Evolutionary conservation across 2,888 invertebrate genomes (phyloP).

Genomic region (Mimas tiliae): DNA sequence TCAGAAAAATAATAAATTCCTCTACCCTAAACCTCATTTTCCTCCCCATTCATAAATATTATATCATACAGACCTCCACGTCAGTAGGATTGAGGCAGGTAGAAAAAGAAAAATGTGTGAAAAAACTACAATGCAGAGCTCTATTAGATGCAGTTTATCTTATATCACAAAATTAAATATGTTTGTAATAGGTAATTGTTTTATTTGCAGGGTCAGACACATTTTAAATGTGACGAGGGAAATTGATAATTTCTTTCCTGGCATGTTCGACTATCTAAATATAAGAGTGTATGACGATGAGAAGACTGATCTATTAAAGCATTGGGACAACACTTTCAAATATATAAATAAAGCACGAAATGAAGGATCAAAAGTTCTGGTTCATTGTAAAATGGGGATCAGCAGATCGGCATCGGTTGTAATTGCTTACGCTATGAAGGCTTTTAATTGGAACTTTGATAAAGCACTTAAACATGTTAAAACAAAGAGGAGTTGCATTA

Average conservation of each 20-base stretch:
- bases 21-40: no score
- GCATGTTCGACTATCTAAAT: conserved; percentile 97
- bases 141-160: not conserved
- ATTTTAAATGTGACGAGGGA: conserved; percentile 99
- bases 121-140: no score
- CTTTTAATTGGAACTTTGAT: conserved; percentile 96
- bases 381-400: conserved; percentile 99
- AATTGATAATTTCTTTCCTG: conserved; percentile 99
- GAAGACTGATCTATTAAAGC: conserved; percentile 96
- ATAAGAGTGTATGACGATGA: conserved; percentile 98
- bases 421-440: conserved; percentile 99
- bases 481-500: conserved; percentile 95
- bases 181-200: conserved; percentile 30
- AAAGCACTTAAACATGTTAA: conserved; percentile 96
- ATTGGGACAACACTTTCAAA: conserved; percentile 99
- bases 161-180: not conserved
- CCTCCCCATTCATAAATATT: no score
- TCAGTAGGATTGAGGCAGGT: no score
- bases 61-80: no score
- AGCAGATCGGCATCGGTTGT: conserved; percentile 99
- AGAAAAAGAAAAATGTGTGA: no score
- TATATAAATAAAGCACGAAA: conserved; percentile 97
- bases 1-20: no score
- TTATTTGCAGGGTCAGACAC: conserved; percentile 92
- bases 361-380: conserved; percentile 96